Conservation (phyloP, 2,113 vertebrate genomes). For the Lucifuga dentata region DNA sequence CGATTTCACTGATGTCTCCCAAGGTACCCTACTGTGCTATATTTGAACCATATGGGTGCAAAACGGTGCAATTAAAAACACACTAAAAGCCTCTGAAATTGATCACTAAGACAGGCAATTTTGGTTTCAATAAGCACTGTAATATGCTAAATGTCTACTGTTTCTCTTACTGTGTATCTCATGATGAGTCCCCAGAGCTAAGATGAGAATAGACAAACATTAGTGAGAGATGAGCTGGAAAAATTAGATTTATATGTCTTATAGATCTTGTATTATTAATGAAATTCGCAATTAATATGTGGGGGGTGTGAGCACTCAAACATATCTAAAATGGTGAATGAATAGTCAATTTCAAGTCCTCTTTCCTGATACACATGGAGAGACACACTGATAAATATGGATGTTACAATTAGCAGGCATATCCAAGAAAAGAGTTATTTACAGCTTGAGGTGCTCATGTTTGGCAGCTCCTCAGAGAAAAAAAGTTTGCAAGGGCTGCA, state of each 20-base stretch:
- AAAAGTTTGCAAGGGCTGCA: conserved; percentile 41
- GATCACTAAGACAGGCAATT: conserved; percentile 64
- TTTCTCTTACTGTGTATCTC: conserved; percentile 30
- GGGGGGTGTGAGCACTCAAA: neutral
- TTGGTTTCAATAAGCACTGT: conserved; percentile 51
- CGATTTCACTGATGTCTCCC: conserved; percentile 73
- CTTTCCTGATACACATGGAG: neutral
- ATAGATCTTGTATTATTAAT: conserved; percentile 8
- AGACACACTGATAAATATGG: too few species aligned
- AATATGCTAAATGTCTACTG: conserved; percentile 37
- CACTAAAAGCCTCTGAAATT: conserved; percentile 61
- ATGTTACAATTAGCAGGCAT: conserved; percentile 39
- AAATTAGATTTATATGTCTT: conserved; percentile 14
- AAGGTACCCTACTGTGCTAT: conserved; percentile 75
- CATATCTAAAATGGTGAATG: neutral
- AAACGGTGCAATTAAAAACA: conserved; percentile 76
- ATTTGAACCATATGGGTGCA: conserved; percentile 74
- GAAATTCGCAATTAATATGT: conserved; percentile 12
- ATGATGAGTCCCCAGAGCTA: conserved; percentile 30
- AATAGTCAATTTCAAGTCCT: neutral
- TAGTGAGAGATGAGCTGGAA: conserved; percentile 49
- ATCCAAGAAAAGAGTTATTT: conserved; percentile 41
- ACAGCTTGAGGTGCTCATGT: conserved; percentile 24
- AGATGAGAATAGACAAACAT: conserved; percentile 30
- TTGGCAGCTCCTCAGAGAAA: conserved; percentile 36